Conservation (phyloP, 2,797 vertebrate genomes). For the Prionace glauca region DNA sequence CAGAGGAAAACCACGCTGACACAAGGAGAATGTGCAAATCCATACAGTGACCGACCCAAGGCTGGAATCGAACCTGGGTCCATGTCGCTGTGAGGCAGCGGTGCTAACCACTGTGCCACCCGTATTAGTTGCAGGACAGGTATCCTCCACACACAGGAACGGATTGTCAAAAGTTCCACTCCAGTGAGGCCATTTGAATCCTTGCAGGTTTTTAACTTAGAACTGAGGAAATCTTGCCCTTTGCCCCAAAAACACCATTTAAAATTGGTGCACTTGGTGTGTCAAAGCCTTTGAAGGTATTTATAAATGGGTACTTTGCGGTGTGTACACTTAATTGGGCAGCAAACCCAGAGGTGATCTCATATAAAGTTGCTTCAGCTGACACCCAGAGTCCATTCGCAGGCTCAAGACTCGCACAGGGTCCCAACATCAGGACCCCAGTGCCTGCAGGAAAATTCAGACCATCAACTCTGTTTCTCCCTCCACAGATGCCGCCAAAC, state of each 20-base stretch:
- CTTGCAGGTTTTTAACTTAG: background rate
- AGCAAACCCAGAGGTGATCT: background rate
- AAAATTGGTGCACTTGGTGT: background rate
- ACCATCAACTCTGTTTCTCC: background rate
- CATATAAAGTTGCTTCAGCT: background rate
- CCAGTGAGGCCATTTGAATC: background rate
- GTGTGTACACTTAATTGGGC: background rate
- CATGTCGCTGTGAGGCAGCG: too few relatives aligned
- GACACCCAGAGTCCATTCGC: too few relatives aligned
- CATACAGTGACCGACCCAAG: too few relatives aligned
- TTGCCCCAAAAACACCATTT: background rate
- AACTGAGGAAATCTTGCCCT: background rate
- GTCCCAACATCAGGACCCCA: too few relatives aligned
- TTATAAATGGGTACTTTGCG: background rate
- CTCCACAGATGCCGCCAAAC: background rate
- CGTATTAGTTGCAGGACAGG: background rate
- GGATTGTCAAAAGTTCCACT: background rate
- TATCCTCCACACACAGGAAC: background rate
- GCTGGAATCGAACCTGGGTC: too few relatives aligned
- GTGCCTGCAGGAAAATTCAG: too few relatives aligned
- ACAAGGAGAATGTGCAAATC: too few relatives aligned
- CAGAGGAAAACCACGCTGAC: too few relatives aligned
- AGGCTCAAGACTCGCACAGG: background rate
- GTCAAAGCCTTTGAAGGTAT: background rate
- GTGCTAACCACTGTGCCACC: too few relatives aligned